Evolutionary conservation across 2,797 vertebrate species (phyloP).

Genomic region (Diplodus puntazzo): DNA sequence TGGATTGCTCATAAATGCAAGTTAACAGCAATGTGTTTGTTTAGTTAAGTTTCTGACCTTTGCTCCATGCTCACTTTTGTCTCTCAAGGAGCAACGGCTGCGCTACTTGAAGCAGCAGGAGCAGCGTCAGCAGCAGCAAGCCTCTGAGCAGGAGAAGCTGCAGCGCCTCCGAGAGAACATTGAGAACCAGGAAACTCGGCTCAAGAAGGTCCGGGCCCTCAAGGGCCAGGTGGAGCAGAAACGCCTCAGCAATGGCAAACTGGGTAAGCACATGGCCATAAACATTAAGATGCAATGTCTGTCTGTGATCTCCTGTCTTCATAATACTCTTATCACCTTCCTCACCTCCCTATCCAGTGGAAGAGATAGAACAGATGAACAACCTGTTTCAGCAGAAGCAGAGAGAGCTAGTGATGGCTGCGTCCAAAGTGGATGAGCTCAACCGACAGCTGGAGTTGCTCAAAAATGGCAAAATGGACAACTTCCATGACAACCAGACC

Average conservation of each 20-base stretch:
- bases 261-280: constrained; percentile 83
- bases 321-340: constrained; percentile 1
- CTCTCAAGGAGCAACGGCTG: constrained; percentile 92
- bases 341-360: constrained; percentile 84
- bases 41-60: constrained; percentile 10
- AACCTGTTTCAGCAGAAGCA: constrained; percentile 99
- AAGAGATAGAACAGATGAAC: constrained; percentile 99
- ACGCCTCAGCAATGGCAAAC: constrained; percentile 94
- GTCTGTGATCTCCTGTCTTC: neutral
- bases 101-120: constrained; percentile 94
- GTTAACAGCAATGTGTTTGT: constrained; percentile 6
- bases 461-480: constrained; percentile 92
- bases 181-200: constrained; percentile 95
- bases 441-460: constrained; percentile 95
- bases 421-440: constrained; percentile 96
- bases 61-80: neutral
- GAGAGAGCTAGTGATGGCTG: constrained; percentile 93
- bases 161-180: constrained; percentile 93
- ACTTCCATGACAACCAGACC: constrained; percentile 87
- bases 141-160: constrained; percentile 95
- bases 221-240: constrained; percentile 98
- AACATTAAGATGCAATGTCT: neutral
- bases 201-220: constrained; percentile 95
- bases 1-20: constrained; percentile 12
- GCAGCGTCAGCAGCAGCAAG: constrained; percentile 92